Evolutionary conservation across 2,113 vertebrate species (phyloP).

Genomic region (Seriola dumerili): DNA sequence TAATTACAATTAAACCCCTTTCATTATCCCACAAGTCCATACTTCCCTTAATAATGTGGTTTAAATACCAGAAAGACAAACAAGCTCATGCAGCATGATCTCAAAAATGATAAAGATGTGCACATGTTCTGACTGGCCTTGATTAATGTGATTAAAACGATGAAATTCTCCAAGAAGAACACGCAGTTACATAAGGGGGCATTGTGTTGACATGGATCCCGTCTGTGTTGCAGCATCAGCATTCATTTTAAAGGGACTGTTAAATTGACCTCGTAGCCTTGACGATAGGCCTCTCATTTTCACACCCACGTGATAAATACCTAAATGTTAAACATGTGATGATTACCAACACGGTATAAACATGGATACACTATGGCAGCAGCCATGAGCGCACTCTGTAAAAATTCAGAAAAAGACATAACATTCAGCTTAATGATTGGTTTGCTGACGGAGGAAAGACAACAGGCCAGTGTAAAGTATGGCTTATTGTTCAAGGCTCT

Average conservation of each 20-base stretch:
- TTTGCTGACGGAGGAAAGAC: slow-evolving; percentile 35
- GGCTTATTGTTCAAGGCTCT: slow-evolving; percentile 36
- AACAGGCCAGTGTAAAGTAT: slow-evolving; percentile 37
- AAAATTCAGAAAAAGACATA: slow-evolving; percentile 11
- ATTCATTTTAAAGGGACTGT: slow-evolving; percentile 39
- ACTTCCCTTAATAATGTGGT: slow-evolving; percentile 8
- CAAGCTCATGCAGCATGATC: slow-evolving; percentile 2
- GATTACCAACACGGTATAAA: neutral
- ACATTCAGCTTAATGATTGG: slow-evolving; percentile 28
- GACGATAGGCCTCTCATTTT: slow-evolving; percentile 26
- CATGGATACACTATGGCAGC: neutral
- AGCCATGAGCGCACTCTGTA: neutral
- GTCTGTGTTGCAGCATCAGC: neutral
- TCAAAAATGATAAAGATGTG: neutral
- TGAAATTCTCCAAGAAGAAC: neutral
- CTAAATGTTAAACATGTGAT: slow-evolving; percentile 7
- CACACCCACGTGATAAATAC: slow-evolving; percentile 32
- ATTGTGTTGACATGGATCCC: neutral
- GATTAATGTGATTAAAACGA: slow-evolving; percentile 13
- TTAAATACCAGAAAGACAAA: slow-evolving; percentile 10
- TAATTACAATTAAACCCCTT: neutral
- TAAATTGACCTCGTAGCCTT: slow-evolving; percentile 39
- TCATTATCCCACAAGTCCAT: slow-evolving; percentile 7
- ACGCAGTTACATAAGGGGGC: neutral
- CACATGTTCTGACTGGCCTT: slow-evolving; percentile 13